Base-by-base conservation (phyloP, 1,140 invertebrate species). In the Nebria ingens region DNA sequence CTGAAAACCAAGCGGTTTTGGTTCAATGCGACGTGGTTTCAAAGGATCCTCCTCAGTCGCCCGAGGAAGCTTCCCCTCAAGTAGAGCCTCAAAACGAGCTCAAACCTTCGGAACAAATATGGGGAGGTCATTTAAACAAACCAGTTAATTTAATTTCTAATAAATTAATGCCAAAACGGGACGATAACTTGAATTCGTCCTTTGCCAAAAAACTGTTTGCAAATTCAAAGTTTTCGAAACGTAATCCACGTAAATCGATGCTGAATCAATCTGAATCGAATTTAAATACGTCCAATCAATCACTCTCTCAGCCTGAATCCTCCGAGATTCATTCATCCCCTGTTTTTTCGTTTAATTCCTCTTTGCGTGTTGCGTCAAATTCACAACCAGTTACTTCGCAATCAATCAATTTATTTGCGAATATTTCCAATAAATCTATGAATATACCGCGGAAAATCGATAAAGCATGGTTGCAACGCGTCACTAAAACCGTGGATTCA, bases 231-330 rank as follows among this genome's bases (percentile, higher is more conserved):
- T 83, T 88, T 68, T 75, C 76, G 19, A 82, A 87, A 64, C 72
- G 86, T 56, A 89, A 89, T 74, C 86, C 86, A 12, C 76, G 86
- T 64, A 89, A 89, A 68, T 79, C 80, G 0, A 57, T 81, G 40
- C 15, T 45, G 4, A 45, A 60, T 25, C 65, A 59, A 54, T 63
- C 1, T 21, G 66, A 66, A 25, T 58, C 60, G 19, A 58, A 62
- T 2, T 22, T 58, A 2, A 56, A 59, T 42, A 2, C 23, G 12
- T 51, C 49, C 55, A 58, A 22, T 51, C 60, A 20, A 34, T 23
- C 25, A 4, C 2, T 45, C 9, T 3, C 17, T 45, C 40, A 11
- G 40, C n/a, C n/a, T n/a, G n/a, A n/a, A n/a, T n/a, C n/a, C n/a
- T n/a, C n/a, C n/a, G n/a, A n/a, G n/a, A n/a, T n/a, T n/a, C n/a